These are phyloP conservation scores for Dascillus cervinus DNA, from an alignment of 2,888 invertebrate species.

Conservation along the genomic window DNA sequence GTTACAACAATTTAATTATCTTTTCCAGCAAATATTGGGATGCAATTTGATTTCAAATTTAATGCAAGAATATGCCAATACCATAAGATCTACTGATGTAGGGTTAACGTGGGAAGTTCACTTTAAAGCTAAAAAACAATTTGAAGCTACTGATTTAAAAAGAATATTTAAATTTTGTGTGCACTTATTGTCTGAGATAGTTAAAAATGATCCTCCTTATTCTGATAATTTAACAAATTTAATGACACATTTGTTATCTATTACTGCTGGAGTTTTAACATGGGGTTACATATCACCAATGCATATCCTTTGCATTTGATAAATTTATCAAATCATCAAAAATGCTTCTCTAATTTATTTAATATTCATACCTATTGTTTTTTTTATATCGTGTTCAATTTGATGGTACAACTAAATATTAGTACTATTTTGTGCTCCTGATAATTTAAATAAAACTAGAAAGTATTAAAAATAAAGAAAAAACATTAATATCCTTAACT, in stretches of 20 bases:
- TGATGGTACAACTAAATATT: too few relatives aligned
- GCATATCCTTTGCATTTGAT: slow-evolving; percentile 37
- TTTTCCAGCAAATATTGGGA: slow-evolving; percentile 67
- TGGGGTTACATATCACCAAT: slow-evolving; percentile 72
- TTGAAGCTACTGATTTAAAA: slow-evolving; percentile 73
- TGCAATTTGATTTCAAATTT: slow-evolving; percentile 76
- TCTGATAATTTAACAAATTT: slow-evolving; percentile 50
- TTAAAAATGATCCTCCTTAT: slow-evolving; percentile 44
- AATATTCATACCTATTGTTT: too few relatives aligned
- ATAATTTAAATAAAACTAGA: too few relatives aligned
- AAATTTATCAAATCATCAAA: too few relatives aligned
- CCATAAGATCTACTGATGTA: slow-evolving; percentile 77
- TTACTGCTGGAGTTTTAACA: slow-evolving; percentile 69
- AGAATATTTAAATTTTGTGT: slow-evolving; percentile 70
- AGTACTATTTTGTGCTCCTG: too few relatives aligned
- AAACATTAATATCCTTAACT: slow-evolving; percentile 25
- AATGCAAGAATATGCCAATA: slow-evolving; percentile 82
- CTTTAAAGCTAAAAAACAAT: slow-evolving; percentile 72
- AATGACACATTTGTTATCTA: slow-evolving; percentile 63
- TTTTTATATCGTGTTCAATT: too few relatives aligned
- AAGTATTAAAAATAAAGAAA: too few relatives aligned
- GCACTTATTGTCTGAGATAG: slow-evolving; percentile 53
- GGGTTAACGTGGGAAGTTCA: slow-evolving; percentile 86
- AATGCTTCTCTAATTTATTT: too few relatives aligned
- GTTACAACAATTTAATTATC: slow-evolving; percentile 17